Base-by-base conservation (phyloP, 1,140 invertebrate species). In the Euura saliciscinereae region DNA sequence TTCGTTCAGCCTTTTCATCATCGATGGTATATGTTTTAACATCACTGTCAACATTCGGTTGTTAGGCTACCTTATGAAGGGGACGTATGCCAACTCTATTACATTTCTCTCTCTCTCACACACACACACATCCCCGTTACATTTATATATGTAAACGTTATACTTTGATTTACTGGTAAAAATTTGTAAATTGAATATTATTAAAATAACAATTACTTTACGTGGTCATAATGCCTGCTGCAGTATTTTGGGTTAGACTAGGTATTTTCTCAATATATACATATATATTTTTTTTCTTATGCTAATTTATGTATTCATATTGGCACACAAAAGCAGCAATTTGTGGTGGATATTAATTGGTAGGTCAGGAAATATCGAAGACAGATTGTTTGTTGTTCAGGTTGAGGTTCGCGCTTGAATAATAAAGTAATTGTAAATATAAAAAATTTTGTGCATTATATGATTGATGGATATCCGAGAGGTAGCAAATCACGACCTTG, bases 221-320 rank as follows among this genome's bases (percentile, higher is more conserved):
- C 78, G 80, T 84, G 80, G 82, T 86, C 81, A 83, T 82, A 85
- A 86, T 86, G 86, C 85, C 85, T 87, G 80, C 78, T 85, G 81
- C 86, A 87, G 86, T 87, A 87, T 87, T 87, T 86, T 82, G 80
- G 76, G 83, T 84, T 86, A 87, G 86, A 82, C 78, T 85, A 86
- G 84, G 82, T 80, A 80, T 70, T 77, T 64, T 77, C 75, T 79
- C 76, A 75, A 71, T 74, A 71, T 70, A 69, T 78, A 73, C 28
- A 66, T 71, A 43, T 71, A 68, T 59, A 59, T 45, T 71, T 74
- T 71, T 72, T 67, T 67, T 71, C 43, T 71, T 51, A 46, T 71
- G 65, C 46, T 76, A 43, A 66, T 46, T 44, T 73, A 64, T 74
- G 66, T 75, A 70, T 67, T 76, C 71, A 43, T 51, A 44, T 59